A percentile compares a stretch with the other conserved stretches of the same genome.
Evolutionary conservation across 2,888 invertebrate species (phyloP).

Genomic region (Hydroisotoma schaefferi): DNA sequence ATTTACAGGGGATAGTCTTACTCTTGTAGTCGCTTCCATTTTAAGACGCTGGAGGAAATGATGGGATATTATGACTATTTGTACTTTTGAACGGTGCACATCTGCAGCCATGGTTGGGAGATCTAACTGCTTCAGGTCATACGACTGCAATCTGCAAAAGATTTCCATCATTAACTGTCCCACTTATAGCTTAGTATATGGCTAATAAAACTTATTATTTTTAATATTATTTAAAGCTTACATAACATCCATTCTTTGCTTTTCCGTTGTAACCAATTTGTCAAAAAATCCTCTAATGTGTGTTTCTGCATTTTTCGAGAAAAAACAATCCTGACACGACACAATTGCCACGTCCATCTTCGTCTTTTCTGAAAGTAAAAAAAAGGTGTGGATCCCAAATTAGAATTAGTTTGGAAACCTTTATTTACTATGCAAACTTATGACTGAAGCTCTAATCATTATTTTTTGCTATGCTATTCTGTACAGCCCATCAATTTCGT

Average conservation of each 20-base stretch:
- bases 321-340: slow-evolving; percentile 44
- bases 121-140: slow-evolving; percentile 45
- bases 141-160: slow-evolving; percentile 40
- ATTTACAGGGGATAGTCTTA: slow-evolving; percentile 44
- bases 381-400: too few relatives aligned
- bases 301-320: slow-evolving; percentile 40
- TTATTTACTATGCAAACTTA: too few relatives aligned
- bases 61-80: slow-evolving; percentile 47
- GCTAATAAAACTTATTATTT: not conserved
- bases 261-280: slow-evolving; percentile 40
- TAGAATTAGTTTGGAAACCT: too few relatives aligned
- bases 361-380: slow-evolving; percentile 24
- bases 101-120: slow-evolving; percentile 38
- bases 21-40: slow-evolving; percentile 37
- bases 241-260: slow-evolving; percentile 45
- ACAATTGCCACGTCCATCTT: slow-evolving; percentile 46
- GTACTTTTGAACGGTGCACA: slow-evolving; percentile 46
- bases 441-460: too few relatives aligned
- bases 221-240: slow-evolving; percentile 22
- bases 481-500: too few relatives aligned
- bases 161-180: slow-evolving; percentile 1
- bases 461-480: too few relatives aligned
- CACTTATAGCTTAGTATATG: not conserved
- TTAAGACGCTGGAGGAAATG: slow-evolving; percentile 46
- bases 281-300: slow-evolving; percentile 42